Percentiles rank a stretch among this genome's conserved stretches.
phyloP scores from a whole-genome alignment of 2,113 vertebrate genomes.

The Castor canadensis region DNA sequence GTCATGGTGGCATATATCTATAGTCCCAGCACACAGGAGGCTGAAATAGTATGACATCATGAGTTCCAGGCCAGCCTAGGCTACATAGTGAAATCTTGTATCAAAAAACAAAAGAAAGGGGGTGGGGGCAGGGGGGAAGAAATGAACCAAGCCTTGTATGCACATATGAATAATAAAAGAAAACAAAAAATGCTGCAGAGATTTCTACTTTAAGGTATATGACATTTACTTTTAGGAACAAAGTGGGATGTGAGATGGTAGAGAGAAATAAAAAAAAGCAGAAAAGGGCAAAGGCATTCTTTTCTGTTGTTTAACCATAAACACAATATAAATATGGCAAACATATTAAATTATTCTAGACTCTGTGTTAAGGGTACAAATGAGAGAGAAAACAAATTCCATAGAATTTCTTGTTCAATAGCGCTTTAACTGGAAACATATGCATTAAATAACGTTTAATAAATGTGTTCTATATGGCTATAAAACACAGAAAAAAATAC shows the following conservation, averaged over 20 bases:
- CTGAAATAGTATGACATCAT: not conserved
- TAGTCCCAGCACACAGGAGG: not conserved
- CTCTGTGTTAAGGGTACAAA: not conserved
- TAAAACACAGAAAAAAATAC: not conserved
- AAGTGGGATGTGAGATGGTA: not conserved
- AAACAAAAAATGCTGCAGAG: not conserved
- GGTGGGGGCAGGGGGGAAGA: too few relatives aligned
- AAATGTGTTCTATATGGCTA: not conserved
- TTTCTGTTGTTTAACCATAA: not conserved
- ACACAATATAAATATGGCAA: not conserved
- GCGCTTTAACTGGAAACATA: not conserved
- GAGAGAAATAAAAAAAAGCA: not conserved
- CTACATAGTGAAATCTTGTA: not conserved
- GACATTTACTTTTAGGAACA: slow-evolving; percentile 23
- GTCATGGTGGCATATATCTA: too few relatives aligned
- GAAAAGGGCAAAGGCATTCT: not conserved
- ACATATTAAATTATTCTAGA: not conserved
- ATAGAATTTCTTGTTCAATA: not conserved
- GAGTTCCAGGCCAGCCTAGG: not conserved
- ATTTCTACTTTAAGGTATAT: not conserved
- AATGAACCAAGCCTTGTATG: too few relatives aligned
- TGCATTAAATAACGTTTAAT: not conserved
- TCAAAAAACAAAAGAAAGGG: too few relatives aligned
- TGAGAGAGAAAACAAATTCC: not conserved
- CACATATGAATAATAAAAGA: too few relatives aligned